These are phyloP conservation scores for Sphaerophoria rueppellii DNA, from an alignment of 2,888 invertebrate species.

Conservation along the genomic window DNA sequence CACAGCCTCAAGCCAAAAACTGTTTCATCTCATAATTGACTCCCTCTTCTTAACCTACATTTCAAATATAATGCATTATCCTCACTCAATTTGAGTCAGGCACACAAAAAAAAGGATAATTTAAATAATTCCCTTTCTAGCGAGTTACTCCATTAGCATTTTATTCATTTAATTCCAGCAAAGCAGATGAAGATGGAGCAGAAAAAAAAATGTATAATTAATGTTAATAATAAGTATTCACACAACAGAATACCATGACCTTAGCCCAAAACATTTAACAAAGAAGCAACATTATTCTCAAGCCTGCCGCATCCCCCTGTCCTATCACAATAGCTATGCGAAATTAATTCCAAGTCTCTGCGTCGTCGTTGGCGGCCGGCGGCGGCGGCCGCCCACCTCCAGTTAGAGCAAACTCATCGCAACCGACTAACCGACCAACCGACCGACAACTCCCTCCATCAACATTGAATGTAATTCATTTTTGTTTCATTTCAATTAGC, in stretches of 20 bases:
- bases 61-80: constrained; percentile 48
- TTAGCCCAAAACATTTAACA: constrained; percentile 53
- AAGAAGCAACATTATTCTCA: constrained; percentile 31
- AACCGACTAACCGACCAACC: background rate
- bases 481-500: constrained; percentile 74
- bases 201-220: constrained; percentile 59
- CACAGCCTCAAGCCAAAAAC: background rate
- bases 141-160: constrained; percentile 62
- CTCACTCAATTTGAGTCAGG: constrained; percentile 56
- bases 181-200: constrained; percentile 1
- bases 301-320: constrained; percentile 18
- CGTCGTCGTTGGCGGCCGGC: background rate
- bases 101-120: constrained; percentile 55
- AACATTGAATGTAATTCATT: constrained; percentile 69
- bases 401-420: constrained; percentile 14
- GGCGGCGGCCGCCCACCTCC: background rate
- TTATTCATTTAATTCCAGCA: constrained; percentile 47
- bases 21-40: constrained; percentile 21
- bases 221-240: constrained; percentile 71
- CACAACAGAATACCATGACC: constrained; percentile 70
- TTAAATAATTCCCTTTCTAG: constrained; percentile 56
- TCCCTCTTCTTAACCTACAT: constrained; percentile 17
- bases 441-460: background rate
- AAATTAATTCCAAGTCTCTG: constrained; percentile 64
- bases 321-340: constrained; percentile 13